phyloP scores from a whole-genome alignment of 2,113 vertebrate genomes.

The Syngnathoides biaculeatus region DNA sequence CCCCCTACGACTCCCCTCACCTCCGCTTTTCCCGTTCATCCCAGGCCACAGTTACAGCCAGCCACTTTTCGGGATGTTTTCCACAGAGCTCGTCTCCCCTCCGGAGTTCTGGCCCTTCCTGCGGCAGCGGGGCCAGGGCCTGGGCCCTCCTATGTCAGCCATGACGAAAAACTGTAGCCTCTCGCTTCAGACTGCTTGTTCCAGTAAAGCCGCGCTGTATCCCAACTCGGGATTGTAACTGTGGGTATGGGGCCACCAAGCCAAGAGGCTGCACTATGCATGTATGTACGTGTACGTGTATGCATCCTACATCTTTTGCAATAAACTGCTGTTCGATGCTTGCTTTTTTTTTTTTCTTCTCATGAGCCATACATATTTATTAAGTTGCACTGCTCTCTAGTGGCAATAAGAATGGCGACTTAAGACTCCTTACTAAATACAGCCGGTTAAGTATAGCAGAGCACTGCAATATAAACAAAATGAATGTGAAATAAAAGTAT shows the following conservation, averaged over 20 bases:
- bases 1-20: conserved; percentile 39
- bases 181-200: conserved; percentile 50
- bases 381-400: conserved; percentile 1
- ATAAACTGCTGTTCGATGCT: neutral
- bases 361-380: neutral
- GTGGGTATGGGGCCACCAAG: neutral
- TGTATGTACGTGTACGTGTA: neutral
- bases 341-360: neutral
- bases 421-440: conserved; percentile 2
- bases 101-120: conserved; percentile 64
- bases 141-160: conserved; percentile 29
- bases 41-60: conserved; percentile 46
- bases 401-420: neutral
- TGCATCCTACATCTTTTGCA: neutral
- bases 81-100: conserved; percentile 51
- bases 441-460: conserved; percentile 3
- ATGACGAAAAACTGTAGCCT: conserved; percentile 54
- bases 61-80: conserved; percentile 55
- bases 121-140: conserved; percentile 51
- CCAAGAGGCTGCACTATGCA: neutral
- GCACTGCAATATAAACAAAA: conserved; percentile 12
- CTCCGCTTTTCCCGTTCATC: conserved; percentile 49
- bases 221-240: conserved; percentile 59
- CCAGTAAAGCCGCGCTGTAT: conserved; percentile 38
- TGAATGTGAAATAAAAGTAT: conserved; percentile 38